A percentile compares a stretch with the other conserved stretches of the same genome.
Evolutionary conservation across 2,888 invertebrate genomes (phyloP).

Genomic region (Heliconius ismenius): DNA sequence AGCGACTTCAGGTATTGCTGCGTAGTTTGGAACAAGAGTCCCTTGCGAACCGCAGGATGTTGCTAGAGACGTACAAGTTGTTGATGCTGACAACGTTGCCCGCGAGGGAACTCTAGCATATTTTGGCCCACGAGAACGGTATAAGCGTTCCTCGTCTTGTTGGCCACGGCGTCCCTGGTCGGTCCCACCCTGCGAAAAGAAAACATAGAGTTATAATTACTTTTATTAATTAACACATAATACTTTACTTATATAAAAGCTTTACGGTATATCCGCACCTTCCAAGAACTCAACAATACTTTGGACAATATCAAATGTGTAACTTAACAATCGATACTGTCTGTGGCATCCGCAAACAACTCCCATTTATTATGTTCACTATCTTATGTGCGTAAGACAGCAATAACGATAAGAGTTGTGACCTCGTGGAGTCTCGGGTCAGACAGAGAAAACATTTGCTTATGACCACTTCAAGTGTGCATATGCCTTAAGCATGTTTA

Average conservation of each 20-base stretch:
- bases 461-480: conserved; percentile 63
- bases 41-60: conserved; percentile 77
- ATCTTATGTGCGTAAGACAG: conserved; percentile 74
- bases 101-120: conserved; percentile 77
- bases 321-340: conserved; percentile 65
- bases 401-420: conserved; percentile 65
- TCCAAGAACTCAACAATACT: conserved; percentile 27
- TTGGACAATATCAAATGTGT: conserved; percentile 40
- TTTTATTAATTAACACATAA: not conserved
- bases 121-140: conserved; percentile 69
- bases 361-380: conserved; percentile 77
- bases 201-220: conserved; percentile 14
- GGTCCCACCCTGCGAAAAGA: conserved; percentile 65
- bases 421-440: conserved; percentile 67
- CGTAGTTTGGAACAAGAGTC: conserved; percentile 72
- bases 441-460: conserved; percentile 67
- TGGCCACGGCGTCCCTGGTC: conserved; percentile 70
- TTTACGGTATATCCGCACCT: conserved; percentile 19
- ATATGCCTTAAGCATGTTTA: conserved; percentile 66
- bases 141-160: conserved; percentile 74
- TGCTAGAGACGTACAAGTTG: conserved; percentile 83
- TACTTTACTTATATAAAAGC: not conserved
- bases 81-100: conserved; percentile 81
- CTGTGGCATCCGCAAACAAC: conserved; percentile 69
- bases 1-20: conserved; percentile 69